Evolutionary conservation across 2,113 vertebrate genomes (phyloP), one percentile per base, ranked within the genome.

Genomic region (Tor tambroides): DNA sequence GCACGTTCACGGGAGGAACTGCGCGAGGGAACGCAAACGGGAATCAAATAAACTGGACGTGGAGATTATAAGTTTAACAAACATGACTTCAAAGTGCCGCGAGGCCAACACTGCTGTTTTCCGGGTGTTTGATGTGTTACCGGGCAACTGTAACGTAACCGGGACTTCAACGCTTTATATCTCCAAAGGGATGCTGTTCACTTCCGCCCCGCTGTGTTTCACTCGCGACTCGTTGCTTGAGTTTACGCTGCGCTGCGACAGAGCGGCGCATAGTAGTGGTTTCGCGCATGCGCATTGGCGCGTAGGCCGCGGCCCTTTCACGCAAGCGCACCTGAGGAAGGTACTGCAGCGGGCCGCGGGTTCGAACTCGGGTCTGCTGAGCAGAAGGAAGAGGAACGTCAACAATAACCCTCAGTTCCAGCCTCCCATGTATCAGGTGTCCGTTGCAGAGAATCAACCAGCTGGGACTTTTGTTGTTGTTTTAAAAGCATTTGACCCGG

Each of bases 381-480:
- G 91, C 87, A 95, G 97, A 19, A 85, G 86, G 59, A 95, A 93
- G 90, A 96, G 97, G 89, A 96, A 95, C 77, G 88, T 95, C 49
- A 98, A 98, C 91, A 92, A 91, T 21, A 95, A 94, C 0, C 98
- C 98, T 0, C 97, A 98, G 93, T 99, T 99, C 91, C 96, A 98
- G 87, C 96, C 96, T 5, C 96, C 97, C 38, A 98, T 96, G 94
- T 99, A 99, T 94, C 97, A 98, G 91, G 98, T 96, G 84, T 94
- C 95, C 0, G 97, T 99, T 90, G 93, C 95, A 0, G 98, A 99
- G 93, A 99, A 99, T 91, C 94, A 80, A 80, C 96, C 96, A 0
- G 94, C 95, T 0, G 97, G 97, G 21, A 98, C 97, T 0, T 75
- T 91, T 0, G 98, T 98, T 67, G 94, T 96, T 1, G 87, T 92